Conservation (phyloP, 2,888 invertebrate genomes). For the Lepidocyrtoides sp. region DNA sequence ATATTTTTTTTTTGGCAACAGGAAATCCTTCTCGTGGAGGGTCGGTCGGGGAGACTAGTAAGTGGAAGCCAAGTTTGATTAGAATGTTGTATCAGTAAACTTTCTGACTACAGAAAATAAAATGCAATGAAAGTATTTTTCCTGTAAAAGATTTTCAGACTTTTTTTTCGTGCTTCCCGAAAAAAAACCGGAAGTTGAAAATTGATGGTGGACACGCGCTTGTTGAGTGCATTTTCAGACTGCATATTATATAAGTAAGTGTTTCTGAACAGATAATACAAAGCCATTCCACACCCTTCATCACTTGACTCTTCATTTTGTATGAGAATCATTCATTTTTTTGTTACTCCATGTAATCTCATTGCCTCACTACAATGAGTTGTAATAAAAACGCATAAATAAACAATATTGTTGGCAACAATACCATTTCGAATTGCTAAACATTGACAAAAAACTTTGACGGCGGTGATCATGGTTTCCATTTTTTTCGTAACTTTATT, state of each 20-base stretch:
- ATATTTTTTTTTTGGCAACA: background rate
- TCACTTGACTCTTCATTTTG: slow-evolving; percentile 78
- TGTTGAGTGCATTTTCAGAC: slow-evolving; percentile 85
- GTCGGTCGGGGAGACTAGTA: background rate
- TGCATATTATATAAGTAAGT: slow-evolving; percentile 49
- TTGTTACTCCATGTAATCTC: slow-evolving; percentile 2
- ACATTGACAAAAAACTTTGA: slow-evolving; percentile 21
- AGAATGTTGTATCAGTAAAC: slow-evolving; percentile 23
- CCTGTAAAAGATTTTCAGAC: slow-evolving; percentile 64
- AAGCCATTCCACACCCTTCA: slow-evolving; percentile 81
- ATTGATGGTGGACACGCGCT: slow-evolving; percentile 86
- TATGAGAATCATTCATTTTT: background rate
- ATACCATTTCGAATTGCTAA: slow-evolving; percentile 36
- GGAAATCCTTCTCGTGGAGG: background rate
- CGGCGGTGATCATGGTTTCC: slow-evolving; percentile 18
- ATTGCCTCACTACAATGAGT: slow-evolving; percentile 14
- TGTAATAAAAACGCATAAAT: slow-evolving; percentile 27
- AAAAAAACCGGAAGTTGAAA: slow-evolving; percentile 85
- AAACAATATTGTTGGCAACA: background rate
- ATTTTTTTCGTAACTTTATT: background rate
- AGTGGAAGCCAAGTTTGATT: slow-evolving; percentile 44
- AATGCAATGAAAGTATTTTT: slow-evolving; percentile 65
- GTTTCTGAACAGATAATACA: slow-evolving; percentile 49
- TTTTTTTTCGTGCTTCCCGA: slow-evolving; percentile 63
- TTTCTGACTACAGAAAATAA: slow-evolving; percentile 46